Evolutionary conservation across 1,140 invertebrate species (phyloP).

Genomic region (Oncopeltus fasciatus): DNA sequence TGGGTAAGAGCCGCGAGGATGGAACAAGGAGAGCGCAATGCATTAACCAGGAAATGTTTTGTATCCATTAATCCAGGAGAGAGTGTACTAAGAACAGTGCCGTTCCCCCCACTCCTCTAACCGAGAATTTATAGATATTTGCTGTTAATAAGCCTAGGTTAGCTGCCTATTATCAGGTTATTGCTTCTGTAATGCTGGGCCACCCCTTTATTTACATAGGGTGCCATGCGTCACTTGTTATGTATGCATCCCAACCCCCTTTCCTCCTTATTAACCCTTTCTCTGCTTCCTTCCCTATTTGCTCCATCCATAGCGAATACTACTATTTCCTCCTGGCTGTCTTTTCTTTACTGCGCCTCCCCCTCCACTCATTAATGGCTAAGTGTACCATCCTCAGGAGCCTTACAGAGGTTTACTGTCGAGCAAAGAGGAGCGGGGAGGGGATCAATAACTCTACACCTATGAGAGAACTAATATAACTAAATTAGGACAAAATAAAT

Average conservation of each 20-base stretch:
- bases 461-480: too few species aligned
- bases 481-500: too few species aligned
- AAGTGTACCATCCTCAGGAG: too few species aligned
- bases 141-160: slow-evolving; percentile 8
- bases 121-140: slow-evolving; percentile 8
- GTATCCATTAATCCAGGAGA: slow-evolving; percentile 2
- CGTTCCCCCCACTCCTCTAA: neutral
- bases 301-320: too few species aligned
- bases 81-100: neutral
- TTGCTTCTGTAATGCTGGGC: slow-evolving; percentile 5
- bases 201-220: slow-evolving; percentile 1
- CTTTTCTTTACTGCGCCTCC: too few species aligned
- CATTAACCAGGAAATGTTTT: neutral
- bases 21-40: neutral
- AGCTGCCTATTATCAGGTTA: slow-evolving; percentile 8
- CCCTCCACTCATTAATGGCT: too few species aligned
- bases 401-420: too few species aligned
- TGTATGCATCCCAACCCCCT: neutral
- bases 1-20: neutral
- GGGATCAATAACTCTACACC: too few species aligned
- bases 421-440: too few species aligned
- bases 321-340: too few species aligned
- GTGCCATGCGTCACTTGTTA: neutral
- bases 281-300: neutral
- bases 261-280: neutral